Base-by-base conservation (phyloP, 2,888 invertebrate genomes). In the Zele albiditarsus region DNA sequence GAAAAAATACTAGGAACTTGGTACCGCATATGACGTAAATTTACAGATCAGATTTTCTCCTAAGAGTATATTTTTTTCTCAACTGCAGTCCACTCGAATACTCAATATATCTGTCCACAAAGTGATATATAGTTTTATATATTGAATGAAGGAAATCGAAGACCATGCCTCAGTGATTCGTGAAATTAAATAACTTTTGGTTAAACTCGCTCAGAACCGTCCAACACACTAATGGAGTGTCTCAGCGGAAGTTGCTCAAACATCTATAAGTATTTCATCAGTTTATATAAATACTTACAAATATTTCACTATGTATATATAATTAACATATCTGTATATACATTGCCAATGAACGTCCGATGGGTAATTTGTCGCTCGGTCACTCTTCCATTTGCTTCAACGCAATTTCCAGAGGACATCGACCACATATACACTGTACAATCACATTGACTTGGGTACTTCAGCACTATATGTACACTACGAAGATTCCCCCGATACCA, bases 141-240 rank as follows among this genome's bases (percentile, higher is more conserved):
- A 63, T 16, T 6, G 33, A 63, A 31, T 28, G 31, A 20, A 16
- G n/a, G 38, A 65, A 65, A 65, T 65, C 42, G 65, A 42, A 12
- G 25, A 65, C 42, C 8, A 20, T 33, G n/a, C 38, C 23, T 65
- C 65, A 14, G 23, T 58, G 42, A 38, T 65, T 65, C 65, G 42
- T 20, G 20, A 33, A 65, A 65, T 65, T 65, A 33, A 38, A 65
- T 65, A 65, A 65, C 65, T 65, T 65, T 42, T 33, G 33, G 14
- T 14, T n/a, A 38, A 38, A 4, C 23, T 23, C 14, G 12, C 10
- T 65, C 14, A 20, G 12, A 33, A 16, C 42, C 14, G 38, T 10
- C 8, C 23, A 23, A n/a, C n/a, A 42, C 38, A 23, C 10, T 65
- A 65, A 65, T 33, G 10, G 38, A 65, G 65, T 62, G 62, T 38